These are phyloP conservation scores for Apeira syringaria DNA, from an alignment of 2,888 invertebrate genomes.

Conservation along the genomic window DNA sequence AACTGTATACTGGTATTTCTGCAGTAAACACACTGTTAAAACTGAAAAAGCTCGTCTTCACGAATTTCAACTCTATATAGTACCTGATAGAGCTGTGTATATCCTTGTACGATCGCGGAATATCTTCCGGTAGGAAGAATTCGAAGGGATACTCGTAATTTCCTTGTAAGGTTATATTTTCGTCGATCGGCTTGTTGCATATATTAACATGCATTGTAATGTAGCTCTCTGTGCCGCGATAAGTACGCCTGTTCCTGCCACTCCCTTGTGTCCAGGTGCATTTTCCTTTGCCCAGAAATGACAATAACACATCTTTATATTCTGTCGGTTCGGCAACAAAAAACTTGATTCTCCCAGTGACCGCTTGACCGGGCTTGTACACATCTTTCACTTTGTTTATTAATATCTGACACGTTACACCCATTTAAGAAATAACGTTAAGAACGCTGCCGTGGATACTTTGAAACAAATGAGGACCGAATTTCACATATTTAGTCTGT, in stretches of 20 bases:
- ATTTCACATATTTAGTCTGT: no score
- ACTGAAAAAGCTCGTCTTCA: slow-evolving; percentile 21
- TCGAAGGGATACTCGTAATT: slow-evolving; percentile 25
- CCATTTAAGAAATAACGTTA: no score
- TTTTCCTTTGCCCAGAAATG: slow-evolving; percentile 23
- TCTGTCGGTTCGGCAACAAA: slow-evolving; percentile 21
- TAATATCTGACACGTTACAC: slow-evolving; percentile 26
- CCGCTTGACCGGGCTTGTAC: slow-evolving; percentile 17
- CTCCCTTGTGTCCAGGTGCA: slow-evolving; percentile 16
- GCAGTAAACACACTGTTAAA: slow-evolving; percentile 15
- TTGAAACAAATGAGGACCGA: no score
- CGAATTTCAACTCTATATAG: slow-evolving; percentile 20
- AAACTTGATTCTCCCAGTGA: slow-evolving; percentile 24
- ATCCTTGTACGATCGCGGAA: slow-evolving; percentile 25
- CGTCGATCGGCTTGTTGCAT: slow-evolving; percentile 5
- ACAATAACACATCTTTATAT: slow-evolving; percentile 19
- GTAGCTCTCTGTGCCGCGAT: slow-evolving; percentile 16
- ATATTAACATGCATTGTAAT: slow-evolving; percentile 7
- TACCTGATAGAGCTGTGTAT: slow-evolving; percentile 17
- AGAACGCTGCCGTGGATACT: no score
- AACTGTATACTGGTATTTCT: slow-evolving; percentile 26
- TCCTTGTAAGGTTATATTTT: slow-evolving; percentile 7
- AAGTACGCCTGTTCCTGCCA: slow-evolving; percentile 1
- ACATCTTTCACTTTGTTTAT: slow-evolving; percentile 13
- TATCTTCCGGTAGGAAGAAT: slow-evolving; percentile 24